Base-by-base conservation (phyloP, 1,140 invertebrate species). In the Diabrotica virgifera region DNA sequence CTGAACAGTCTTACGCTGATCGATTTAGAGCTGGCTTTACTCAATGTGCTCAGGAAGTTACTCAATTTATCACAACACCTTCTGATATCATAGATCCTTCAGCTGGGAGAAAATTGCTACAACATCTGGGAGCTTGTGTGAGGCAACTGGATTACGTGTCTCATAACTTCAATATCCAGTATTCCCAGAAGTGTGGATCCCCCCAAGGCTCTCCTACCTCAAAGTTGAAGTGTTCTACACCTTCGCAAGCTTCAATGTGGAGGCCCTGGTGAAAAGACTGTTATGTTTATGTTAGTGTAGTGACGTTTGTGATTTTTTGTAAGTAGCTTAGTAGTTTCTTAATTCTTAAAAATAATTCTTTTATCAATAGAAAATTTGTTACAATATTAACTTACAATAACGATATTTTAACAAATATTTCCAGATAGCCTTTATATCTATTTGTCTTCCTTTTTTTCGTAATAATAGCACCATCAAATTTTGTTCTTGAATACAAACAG, bases 21-120 rank as follows among this genome's bases (percentile, higher is more conserved):
- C 86, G 92, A 67, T 96, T 95, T 82, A 85, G 90, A 58, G 90
- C 92, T 68, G 95, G 95, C 52, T 96, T 94, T 80, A 91, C 91
- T 67, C 93, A 95, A 72, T 95, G 94, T 77, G 93, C 94, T 53
- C 90, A 90, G 75, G 94, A 96, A 83, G 94, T 97, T 57, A 92
- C 90, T 72, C 88, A 91, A 64, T 95, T 91, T 75, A 81, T 97
- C 10, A 73, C 76, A 5, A 59, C 75, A 6, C 75, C 77, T 0
- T 59, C 65, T 3, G 76, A 78, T 40, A 57, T 61, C n/a, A 74
- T 81, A 7, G 80, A 82, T 65, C 77, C 79, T 10, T 59, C 62
- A 5, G 74, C 80, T 37, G 76, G 79, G 7, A 76, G 78, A 52
- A 80, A 81, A 51, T 72, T 82, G 5, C 76, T 82, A 51, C 80